phyloP scores from a whole-genome alignment of 2,888 invertebrate species.

The Drosophila siamana region DNA sequence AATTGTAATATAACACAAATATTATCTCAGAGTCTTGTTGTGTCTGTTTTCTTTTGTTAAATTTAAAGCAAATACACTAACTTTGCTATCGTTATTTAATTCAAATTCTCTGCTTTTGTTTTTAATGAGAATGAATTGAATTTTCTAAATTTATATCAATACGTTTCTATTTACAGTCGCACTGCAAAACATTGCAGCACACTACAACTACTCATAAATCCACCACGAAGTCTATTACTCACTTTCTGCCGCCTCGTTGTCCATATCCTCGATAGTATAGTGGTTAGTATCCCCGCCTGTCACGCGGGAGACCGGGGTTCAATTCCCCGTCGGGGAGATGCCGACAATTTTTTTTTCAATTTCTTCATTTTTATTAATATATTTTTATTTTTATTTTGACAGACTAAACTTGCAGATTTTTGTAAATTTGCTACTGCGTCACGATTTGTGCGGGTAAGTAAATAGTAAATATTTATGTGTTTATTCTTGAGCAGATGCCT shows the following conservation, averaged over 20 bases:
- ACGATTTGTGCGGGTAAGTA: not conserved
- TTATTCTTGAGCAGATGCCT: not conserved
- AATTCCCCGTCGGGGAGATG: slow-evolving; percentile 59
- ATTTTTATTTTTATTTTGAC: not conserved
- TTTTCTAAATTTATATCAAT: not conserved
- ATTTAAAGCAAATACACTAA: not conserved
- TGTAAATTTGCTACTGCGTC: not conserved
- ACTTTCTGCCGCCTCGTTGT: rapidly evolving
- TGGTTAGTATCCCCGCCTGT: slow-evolving; percentile 62
- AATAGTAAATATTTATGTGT: slow-evolving; percentile 1
- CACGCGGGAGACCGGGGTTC: slow-evolving; percentile 62
- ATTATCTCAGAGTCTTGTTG: not conserved
- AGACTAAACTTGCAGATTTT: not conserved
- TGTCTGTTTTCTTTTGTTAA: not conserved
- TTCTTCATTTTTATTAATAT: not conserved
- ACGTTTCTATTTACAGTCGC: slow-evolving; percentile 2
- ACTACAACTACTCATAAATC: not conserved
- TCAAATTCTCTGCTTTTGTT: not conserved
- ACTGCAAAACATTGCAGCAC: too few species aligned
- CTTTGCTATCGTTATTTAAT: not conserved
- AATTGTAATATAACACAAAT: not conserved
- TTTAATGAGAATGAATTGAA: not conserved
- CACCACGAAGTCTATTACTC: not conserved
- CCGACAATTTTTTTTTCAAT: not conserved
- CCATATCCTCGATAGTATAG: slow-evolving; percentile 57